Evolutionary conservation across 2,797 vertebrate species (phyloP), one percentile per base, ranked within the genome.

Genomic region (Liasis olivaceus): DNA sequence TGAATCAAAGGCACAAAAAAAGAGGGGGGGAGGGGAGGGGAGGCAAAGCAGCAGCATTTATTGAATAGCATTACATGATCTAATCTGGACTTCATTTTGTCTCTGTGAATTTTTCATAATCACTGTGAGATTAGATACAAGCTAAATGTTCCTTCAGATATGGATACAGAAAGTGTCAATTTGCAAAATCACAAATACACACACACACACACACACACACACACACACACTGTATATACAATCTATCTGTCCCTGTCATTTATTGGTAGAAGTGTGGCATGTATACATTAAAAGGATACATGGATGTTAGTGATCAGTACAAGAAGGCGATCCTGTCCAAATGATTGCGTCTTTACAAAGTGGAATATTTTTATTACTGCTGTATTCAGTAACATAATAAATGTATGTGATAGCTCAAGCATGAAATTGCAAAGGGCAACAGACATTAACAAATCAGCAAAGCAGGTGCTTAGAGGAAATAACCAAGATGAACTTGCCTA

Each of bases 401-500:
- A 96, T 91, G 86, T 77, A 84, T 89, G 94, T 94, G 93, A 96
- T 94, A 95, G 95, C 88, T 64, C 92, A 94, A 95, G 92, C 91
- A 94, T 96, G 95, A 97, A 97, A 96, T 95, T 96, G 94, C 95
- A 96, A 88, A 87, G 86, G 95, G 96, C 94, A 93, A 94, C 92
- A 86, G 36, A 72, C 81, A 94, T 95, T 95, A 96, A 96, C 92
- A 94, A 95, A 96, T 91, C 94, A 95, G 95, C 91, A 94, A 97
- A 96, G 92, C 91, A 72, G 92, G 92, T 95, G 87, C 95, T 94
- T 95, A 81, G 89, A 92, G 94, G 95, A 95, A 94, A 94, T 72
- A 93, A 95, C 93, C 60, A 95, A 95, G 94, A 95, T 93, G 94
- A 94, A 95, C 91, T 84, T 95, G 95, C 94, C 94, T 95, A 85